Conservation (phyloP, 2,113 vertebrate genomes). For the Tupaia chinensis region DNA sequence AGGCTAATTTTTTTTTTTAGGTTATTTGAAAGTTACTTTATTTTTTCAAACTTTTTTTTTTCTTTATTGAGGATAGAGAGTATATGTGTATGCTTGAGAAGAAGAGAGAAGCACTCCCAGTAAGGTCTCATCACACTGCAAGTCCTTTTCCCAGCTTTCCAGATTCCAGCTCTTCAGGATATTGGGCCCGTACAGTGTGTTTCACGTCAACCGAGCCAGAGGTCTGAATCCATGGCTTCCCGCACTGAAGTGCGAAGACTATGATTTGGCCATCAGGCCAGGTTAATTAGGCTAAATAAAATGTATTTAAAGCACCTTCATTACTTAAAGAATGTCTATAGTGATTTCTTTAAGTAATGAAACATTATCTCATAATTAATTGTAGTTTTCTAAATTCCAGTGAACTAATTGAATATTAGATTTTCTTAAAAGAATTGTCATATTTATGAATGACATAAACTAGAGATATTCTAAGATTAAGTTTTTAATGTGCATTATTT, state of each 20-base stretch:
- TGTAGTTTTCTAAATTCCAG: constrained; percentile 4
- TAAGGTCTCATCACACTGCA: no score
- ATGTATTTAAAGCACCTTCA: neutral
- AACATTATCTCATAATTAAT: neutral
- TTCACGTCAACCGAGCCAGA: no score
- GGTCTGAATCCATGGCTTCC: no score
- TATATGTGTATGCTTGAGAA: no score
- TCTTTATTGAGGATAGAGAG: no score
- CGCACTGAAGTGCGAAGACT: no score
- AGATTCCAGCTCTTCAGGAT: no score
- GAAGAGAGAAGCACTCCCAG: no score
- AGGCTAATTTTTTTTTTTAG: neutral
- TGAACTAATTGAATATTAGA: neutral
- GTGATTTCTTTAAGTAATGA: neutral
- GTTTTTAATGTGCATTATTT: neutral
- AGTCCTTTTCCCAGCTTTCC: no score
- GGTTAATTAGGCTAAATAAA: neutral
- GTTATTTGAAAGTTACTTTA: neutral
- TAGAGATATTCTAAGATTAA: neutral
- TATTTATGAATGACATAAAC: neutral
- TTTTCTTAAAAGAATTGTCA: neutral
- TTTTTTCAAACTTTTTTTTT: no score
- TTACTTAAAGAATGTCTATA: neutral
- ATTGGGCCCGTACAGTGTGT: no score
- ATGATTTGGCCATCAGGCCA: no score